Conservation (phyloP, 2,888 invertebrate genomes). For the Acleris cristana region DNA sequence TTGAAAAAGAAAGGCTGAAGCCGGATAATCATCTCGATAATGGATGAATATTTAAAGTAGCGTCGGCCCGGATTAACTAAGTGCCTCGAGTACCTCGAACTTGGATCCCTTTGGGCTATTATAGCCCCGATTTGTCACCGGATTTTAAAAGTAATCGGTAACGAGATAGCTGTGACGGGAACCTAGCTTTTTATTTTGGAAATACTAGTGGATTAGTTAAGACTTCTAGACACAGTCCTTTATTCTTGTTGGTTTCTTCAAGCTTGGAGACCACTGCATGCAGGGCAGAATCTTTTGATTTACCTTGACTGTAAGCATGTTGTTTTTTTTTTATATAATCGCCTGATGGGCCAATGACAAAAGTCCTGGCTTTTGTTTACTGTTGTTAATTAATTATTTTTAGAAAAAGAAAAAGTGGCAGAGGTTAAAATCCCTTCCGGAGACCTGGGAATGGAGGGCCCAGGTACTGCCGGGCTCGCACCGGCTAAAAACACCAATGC, state of each 20-base stretch:
- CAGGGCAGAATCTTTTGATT: background rate
- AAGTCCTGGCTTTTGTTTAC: too few relatives aligned
- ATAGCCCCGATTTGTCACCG: slow-evolving; percentile 33
- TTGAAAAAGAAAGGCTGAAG: slow-evolving; percentile 33
- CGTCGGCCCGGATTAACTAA: slow-evolving; percentile 21
- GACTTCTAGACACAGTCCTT: too few relatives aligned
- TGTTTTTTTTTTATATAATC: too few relatives aligned
- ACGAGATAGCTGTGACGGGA: slow-evolving; percentile 19
- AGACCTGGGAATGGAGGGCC: too few relatives aligned
- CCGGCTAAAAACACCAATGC: too few relatives aligned
- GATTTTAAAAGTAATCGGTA: slow-evolving; percentile 35
- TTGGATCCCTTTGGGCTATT: slow-evolving; percentile 20
- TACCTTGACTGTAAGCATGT: background rate
- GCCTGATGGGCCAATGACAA: too few relatives aligned
- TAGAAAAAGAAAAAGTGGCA: too few relatives aligned
- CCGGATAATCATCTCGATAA: slow-evolving; percentile 34
- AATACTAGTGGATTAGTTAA: background rate
- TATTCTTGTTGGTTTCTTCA: too few relatives aligned
- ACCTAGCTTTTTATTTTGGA: slow-evolving; percentile 5
- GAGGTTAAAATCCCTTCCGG: too few relatives aligned
- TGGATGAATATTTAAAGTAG: slow-evolving; percentile 37
- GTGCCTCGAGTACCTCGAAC: slow-evolving; percentile 25
- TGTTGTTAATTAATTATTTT: too few relatives aligned
- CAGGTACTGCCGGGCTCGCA: too few relatives aligned
- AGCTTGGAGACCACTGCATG: too few relatives aligned